Evolutionary conservation across 2,888 invertebrate species (phyloP), one percentile per base, ranked within the genome.

Genomic region (Parasteatoda lunata): DNA sequence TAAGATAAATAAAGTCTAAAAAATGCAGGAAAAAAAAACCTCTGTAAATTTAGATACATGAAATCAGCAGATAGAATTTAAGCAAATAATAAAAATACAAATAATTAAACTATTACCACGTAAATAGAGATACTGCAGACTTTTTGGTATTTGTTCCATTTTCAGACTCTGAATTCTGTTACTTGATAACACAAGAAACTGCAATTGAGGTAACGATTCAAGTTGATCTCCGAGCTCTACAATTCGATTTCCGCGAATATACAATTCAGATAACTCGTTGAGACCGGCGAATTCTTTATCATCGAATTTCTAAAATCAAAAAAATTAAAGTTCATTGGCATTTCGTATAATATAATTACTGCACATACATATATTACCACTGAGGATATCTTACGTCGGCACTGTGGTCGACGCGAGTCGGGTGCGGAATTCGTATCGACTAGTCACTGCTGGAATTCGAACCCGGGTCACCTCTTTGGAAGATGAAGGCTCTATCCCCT

Each of bases 231-330:
- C 51, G 3, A 88, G 54, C 5, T 70, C 70, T 6, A 45, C 13
- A 45, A 88, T 78, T 3, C 48, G 69, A 52, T 88, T 88, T 13
- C 75, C 59, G 3, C 76, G 75, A 6, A 83, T 15, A 45, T 88
- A 88, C 5, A 88, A 59, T 15, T 83, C 88, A 4, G 88, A 69
- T 11, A 88, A 54, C 64, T 88, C 83, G 47, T 88, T 88, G n/a
- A 88, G 71, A 1, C 88, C 88, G 3, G 65, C 49, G 11, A 88
- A 88, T 70, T 88, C 88, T 0, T 72, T 77, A 5, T 64, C 64
- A 8, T 72, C 73, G n/a, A 86, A 80, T 3, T 47, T 72, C 85
- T 86, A 45, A 8, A 65, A 47, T 47, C 2, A 54, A 59, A 75
- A 59, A 5, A n/a, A 52, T 8, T 51, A 72, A 30, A 47, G 3